Conservation (phyloP, 2,888 invertebrate genomes). For the Drosophila austrosaltans region DNA sequence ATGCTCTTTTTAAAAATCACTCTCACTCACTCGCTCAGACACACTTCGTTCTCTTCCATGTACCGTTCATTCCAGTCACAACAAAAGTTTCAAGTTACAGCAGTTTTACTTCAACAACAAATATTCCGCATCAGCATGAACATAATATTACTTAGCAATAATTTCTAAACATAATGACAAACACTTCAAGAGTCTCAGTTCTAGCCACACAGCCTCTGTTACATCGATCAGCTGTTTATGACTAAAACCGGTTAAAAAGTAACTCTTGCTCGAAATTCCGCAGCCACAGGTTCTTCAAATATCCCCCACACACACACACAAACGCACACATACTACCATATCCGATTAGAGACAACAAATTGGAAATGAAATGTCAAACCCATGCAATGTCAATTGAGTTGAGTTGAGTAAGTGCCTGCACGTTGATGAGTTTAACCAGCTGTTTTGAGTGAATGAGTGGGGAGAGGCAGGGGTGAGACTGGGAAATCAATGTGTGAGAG, state of each 20-base stretch:
- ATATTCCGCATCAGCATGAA: neutral
- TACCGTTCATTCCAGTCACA: neutral
- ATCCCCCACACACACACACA: neutral
- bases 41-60: neutral
- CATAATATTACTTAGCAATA: neutral
- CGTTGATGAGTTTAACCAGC: too few relatives aligned
- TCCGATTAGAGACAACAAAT: constrained; percentile 8
- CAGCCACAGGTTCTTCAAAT: constrained; percentile 3
- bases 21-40: neutral
- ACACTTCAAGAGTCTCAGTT: neutral
- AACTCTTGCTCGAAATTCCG: neutral
- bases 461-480: neutral
- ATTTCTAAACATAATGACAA: constrained; percentile 1
- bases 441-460: too few relatives aligned
- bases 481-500: too few relatives aligned
- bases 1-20: neutral
- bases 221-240: constrained; percentile 11
- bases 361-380: constrained; percentile 2
- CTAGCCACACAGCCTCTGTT: neutral
- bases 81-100: constrained; percentile 7
- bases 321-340: neutral
- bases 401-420: neutral
- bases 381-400: neutral
- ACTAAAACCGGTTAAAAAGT: constrained; percentile 4
- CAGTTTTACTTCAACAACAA: neutral